Base-by-base conservation (phyloP, 2,797 vertebrate genomes). In the Eospalax fontanierii region DNA sequence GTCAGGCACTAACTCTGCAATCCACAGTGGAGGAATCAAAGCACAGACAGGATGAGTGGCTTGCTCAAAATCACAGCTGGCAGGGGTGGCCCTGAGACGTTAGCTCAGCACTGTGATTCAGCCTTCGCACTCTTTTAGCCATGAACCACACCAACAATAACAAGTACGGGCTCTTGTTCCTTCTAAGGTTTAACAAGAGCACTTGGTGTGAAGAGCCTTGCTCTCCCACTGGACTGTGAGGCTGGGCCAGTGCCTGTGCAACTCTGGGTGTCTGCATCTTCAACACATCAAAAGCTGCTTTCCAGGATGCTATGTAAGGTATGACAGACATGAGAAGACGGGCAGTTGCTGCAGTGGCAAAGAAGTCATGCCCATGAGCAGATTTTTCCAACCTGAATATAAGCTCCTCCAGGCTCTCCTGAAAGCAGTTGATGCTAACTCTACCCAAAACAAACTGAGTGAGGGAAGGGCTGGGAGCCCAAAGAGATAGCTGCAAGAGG, bases 11-110 rank as follows among this genome's bases (percentile, higher is more conserved):
- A 50, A 66, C 15, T 30, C 54, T 30, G 14, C 35, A 12, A 0
- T 38, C 28, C 0, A 33, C 50, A 50, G 18, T 5, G 30, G 35
- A 22, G 30, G 35, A 19, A 11, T n/a, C 38, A 87, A 7, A 93
- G 63, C 57, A 65, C 89, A 81, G 81, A 87, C 68, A 92, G 54
- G 66, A 9, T 24, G 40, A 66, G 43, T 33, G 30, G 35, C 46
- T 65, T 65, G 38, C 43, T 59, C 16, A 38, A 74, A 93, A 87
- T 74, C 91, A 90, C 68, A 80, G 75, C 78, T 19, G 30, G 33
- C 33, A 71, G 2, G 43, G 63, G 66, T 18, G 4, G 8, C 66
- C 14, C 46, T 28, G 46, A 83, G 28, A 35, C 8, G 15, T 46
- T 19, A 54, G 33, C 65, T 70, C 2, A 2, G 50, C 2, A 22